Conservation (phyloP, 2,797 vertebrate genomes). For the Microctenopoma lineatum region DNA sequence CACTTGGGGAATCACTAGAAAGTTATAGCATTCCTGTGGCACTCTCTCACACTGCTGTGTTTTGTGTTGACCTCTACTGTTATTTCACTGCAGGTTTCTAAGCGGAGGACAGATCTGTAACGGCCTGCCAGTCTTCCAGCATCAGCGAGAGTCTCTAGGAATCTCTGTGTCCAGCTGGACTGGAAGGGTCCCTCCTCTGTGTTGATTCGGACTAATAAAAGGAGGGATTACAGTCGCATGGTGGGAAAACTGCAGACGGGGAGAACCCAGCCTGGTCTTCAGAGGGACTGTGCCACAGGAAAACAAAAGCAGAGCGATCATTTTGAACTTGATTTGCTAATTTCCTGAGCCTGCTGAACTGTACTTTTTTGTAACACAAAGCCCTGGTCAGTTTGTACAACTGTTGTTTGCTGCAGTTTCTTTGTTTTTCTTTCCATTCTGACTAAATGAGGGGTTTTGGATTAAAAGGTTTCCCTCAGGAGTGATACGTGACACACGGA, state of each 20-base stretch:
- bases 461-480: constrained; percentile 37
- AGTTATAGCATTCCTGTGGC: too few species aligned
- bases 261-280: constrained; percentile 43
- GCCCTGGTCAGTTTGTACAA: constrained; percentile 76
- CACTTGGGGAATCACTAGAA: too few species aligned
- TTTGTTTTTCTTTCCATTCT: constrained; percentile 60
- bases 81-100: constrained; percentile 64
- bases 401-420: constrained; percentile 67
- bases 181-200: constrained; percentile 60
- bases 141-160: constrained; percentile 67
- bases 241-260: constrained; percentile 46
- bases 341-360: constrained; percentile 52
- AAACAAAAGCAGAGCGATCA: constrained; percentile 17
- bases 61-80: constrained; percentile 1
- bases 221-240: constrained; percentile 59
- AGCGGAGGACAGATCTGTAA: constrained; percentile 64
- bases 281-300: constrained; percentile 42
- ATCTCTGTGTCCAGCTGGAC: constrained; percentile 45
- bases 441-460: constrained; percentile 54
- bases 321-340: constrained; percentile 44
- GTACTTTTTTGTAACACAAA: constrained; percentile 63
- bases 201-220: constrained; percentile 55
- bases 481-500: constrained; percentile 39
- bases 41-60: too few species aligned
- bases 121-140: constrained; percentile 77